Base-by-base conservation (phyloP, 2,113 vertebrate genomes). In the Lota lota region DNA sequence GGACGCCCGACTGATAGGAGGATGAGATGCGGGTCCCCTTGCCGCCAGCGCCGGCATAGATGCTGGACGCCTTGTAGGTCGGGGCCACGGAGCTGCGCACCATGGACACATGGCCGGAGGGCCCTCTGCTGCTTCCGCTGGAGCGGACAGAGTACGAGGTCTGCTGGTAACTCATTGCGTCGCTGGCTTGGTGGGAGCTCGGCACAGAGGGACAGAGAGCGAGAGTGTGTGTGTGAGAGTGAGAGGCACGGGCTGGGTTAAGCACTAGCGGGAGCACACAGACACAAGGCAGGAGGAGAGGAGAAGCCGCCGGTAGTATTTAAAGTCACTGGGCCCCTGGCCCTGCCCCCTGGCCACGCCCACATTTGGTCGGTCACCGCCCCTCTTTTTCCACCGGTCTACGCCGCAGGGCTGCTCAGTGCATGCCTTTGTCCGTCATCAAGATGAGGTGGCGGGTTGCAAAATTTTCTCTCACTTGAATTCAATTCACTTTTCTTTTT, bases 21-120 rank as follows among this genome's bases (percentile, higher is more conserved):
- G 91, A 90, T 36, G 85, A 85, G 79, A 87, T 79, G 54, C 85
- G 76, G 73, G 90, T 73, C 15, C 79, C 80, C 36, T 4, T 1
- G 24, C 91, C 89, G 1, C 89, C 85, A 6, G 83, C 84, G 0
- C 91, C 91, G 11, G 86, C 92, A 0, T 92, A 84, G 74, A 87
- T 79, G 53, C 76, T 83, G 56, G 67, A 1, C 18, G 91, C 79
- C 69, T 78, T 85, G 76, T 90, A 89, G 72, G 81, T 63, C 1
- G 87, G 85, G 28, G 19, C 17, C 5, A 53, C 59, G 2, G 86
- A 79, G 58, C 76, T 61, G 20, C 87, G 85, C 64, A 61, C 78
- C 22, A 89, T 22, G 57, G 89, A 87, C 12, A 79, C 14, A 16
- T 81, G 75, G 16, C 67, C 33, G 18, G 67, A 20, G 28, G 87